Percentiles rank a stretch among this genome's conserved stretches.
phyloP scores from a whole-genome alignment of 2,797 vertebrate species.

The Molossus molossus region DNA sequence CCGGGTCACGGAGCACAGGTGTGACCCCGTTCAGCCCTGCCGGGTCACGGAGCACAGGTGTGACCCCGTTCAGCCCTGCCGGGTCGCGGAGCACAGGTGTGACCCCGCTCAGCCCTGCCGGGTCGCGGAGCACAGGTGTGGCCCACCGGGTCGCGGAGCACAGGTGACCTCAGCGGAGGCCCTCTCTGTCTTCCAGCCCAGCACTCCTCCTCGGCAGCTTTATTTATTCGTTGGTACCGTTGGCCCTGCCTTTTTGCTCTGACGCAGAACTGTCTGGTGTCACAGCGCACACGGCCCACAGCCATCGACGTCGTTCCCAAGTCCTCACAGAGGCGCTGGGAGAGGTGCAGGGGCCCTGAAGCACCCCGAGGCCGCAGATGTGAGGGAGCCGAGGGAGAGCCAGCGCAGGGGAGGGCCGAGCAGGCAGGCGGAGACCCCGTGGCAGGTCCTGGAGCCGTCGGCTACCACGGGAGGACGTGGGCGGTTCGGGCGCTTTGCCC shows the following conservation, averaged over 20 bases:
- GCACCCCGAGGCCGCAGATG: fast-evolving
- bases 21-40: too few species aligned
- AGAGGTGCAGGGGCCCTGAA: not conserved
- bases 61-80: not conserved
- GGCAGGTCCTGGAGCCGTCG: fast-evolving
- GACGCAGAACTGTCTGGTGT: not conserved
- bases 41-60: too few species aligned
- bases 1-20: not conserved
- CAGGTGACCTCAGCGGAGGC: not conserved
- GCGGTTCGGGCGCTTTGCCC: not conserved
- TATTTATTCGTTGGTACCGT: not conserved
- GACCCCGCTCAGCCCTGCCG: too few species aligned
- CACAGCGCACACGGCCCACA: not conserved
- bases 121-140: too few species aligned
- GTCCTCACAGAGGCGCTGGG: not conserved
- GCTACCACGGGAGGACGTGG: fast-evolving
- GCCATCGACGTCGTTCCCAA: not conserved
- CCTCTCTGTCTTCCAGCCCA: not conserved
- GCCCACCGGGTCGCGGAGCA: not conserved
- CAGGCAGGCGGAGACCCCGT: not conserved
- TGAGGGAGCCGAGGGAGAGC: not conserved
- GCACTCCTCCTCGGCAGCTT: not conserved
- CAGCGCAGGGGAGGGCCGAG: fast-evolving
- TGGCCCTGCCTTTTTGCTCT: not conserved
- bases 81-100: not conserved